Base-by-base conservation (phyloP, 2,797 vertebrate genomes). In the Cercopithecus neglectus region DNA sequence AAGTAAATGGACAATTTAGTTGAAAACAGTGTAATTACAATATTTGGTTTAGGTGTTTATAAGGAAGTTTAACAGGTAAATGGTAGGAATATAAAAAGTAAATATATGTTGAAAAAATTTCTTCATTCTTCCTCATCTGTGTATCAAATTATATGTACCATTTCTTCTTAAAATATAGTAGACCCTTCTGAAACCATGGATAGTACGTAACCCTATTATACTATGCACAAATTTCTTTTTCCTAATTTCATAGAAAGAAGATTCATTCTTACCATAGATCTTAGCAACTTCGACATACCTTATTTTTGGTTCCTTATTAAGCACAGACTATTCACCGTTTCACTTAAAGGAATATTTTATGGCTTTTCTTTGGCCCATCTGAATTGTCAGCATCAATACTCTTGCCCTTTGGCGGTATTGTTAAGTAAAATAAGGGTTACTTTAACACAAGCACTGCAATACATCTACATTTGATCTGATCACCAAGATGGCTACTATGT, bases 141-240 rank as follows among this genome's bases (percentile, higher is more conserved):
- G 30, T 95, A 61, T 41, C 61, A 21, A 53, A 5, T 82, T 78
- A 48, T 39, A 72, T 50, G 28, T 59, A 79, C 24, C 11, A 33
- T 86, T 92, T 80, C 82, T 72, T 80, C 44, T 89, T 82, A 59
- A 96, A 94, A 92, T 80, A 80, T 10, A 53, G 78, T 53, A 53
- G 78, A 26, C 10, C 33, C 33, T 21, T 19, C 10, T n/a, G 46
- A 53, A 80, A 80, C 6, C 21, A n/a, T 22, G 33, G 46, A 41
- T 24, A n/a, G 33, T 79, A 53, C 48, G 1, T 6, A 36, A 22
- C 48, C 46, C 33, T 50, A n/a, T 22, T 53, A 36, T 12, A 36
- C 33, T 36, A 53, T 8, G 21, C 48, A 80, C 33, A 14, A 22
- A 14, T 36, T 53, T n/a, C 72, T 75, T 79, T 79, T 50, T 36